These are phyloP conservation scores for Pseudomugil gertrudae DNA, from an alignment of 2,797 vertebrate genomes.

Conservation along the genomic window DNA sequence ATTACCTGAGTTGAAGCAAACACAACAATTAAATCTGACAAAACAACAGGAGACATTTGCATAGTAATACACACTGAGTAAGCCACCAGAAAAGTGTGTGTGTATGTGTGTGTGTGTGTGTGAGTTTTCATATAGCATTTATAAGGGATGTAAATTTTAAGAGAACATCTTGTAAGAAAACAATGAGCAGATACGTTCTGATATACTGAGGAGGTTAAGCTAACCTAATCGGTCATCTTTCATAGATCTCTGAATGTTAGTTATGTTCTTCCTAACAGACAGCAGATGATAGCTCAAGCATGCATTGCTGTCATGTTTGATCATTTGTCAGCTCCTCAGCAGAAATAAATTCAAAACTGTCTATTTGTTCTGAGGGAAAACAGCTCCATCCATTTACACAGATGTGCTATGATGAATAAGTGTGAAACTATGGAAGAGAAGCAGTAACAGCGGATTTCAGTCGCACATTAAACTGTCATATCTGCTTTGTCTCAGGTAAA, in stretches of 20 bases:
- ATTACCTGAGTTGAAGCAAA: constrained; percentile 36
- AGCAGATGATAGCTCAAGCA: constrained; percentile 55
- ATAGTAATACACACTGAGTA: constrained; percentile 52
- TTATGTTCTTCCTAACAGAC: constrained; percentile 63
- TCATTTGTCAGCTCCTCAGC: constrained; percentile 51
- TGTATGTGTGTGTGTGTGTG: neutral
- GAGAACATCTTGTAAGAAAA: constrained; percentile 50
- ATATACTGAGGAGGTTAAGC: constrained; percentile 57
- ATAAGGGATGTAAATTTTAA: constrained; percentile 49
- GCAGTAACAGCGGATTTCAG: constrained; percentile 25
- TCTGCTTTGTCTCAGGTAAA: constrained; percentile 29
- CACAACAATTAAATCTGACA: constrained; percentile 52
- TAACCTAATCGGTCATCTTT: constrained; percentile 70
- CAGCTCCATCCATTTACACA: constrained; percentile 40
- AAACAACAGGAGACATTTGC: constrained; percentile 49
- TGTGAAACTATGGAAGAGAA: constrained; percentile 18
- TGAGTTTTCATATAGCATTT: constrained; percentile 29
- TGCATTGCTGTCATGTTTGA: constrained; percentile 66
- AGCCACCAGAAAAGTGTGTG: constrained; percentile 42
- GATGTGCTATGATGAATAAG: constrained; percentile 31
- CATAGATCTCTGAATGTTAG: constrained; percentile 60
- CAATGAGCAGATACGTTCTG: constrained; percentile 59
- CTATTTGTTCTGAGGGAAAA: constrained; percentile 42
- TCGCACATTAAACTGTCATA: constrained; percentile 19
- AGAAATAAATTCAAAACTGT: constrained; percentile 42